Percentiles rank a stretch among this genome's conserved stretches.
phyloP scores from a whole-genome alignment of 2,888 invertebrate species.

The Ferdinandea cuprea region DNA sequence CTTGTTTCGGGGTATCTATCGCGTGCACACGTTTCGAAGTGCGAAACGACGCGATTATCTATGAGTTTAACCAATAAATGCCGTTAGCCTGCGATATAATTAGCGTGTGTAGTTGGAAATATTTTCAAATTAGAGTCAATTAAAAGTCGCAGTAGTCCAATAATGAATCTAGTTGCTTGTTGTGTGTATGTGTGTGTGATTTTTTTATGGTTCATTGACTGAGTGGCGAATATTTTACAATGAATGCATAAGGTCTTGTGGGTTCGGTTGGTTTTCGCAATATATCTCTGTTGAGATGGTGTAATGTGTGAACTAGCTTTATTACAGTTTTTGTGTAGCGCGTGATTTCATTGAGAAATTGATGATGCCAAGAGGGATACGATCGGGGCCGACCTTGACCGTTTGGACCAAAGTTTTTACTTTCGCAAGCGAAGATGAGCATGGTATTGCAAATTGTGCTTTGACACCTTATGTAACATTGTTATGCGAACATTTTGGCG shows the following conservation, averaged over 20 bases:
- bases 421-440: neutral
- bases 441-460: too few relatives aligned
- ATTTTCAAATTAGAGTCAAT: conserved; percentile 66
- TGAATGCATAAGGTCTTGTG: neutral
- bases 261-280: conserved; percentile 17
- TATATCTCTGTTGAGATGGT: conserved; percentile 6
- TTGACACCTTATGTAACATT: too few relatives aligned
- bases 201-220: conserved; percentile 53
- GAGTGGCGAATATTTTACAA: conserved; percentile 19
- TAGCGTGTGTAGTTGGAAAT: conserved; percentile 58
- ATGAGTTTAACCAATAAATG: conserved; percentile 34
- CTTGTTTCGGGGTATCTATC: conserved; percentile 44
- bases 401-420: conserved; percentile 19
- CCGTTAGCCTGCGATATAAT: conserved; percentile 65
- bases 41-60: conserved; percentile 59
- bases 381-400: conserved; percentile 57
- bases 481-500: too few relatives aligned
- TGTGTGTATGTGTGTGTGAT: neutral
- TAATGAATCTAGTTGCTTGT: too few relatives aligned
- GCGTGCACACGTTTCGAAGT: conserved; percentile 57
- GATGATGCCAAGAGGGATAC: conserved; percentile 44
- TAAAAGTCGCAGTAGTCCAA: conserved; percentile 38
- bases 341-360: conserved; percentile 50
- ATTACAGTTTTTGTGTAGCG: conserved; percentile 17
- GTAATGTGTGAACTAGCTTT: conserved; percentile 22